Evolutionary conservation across 2,797 vertebrate species (phyloP).

Genomic region (Tolypeutes matacus): DNA sequence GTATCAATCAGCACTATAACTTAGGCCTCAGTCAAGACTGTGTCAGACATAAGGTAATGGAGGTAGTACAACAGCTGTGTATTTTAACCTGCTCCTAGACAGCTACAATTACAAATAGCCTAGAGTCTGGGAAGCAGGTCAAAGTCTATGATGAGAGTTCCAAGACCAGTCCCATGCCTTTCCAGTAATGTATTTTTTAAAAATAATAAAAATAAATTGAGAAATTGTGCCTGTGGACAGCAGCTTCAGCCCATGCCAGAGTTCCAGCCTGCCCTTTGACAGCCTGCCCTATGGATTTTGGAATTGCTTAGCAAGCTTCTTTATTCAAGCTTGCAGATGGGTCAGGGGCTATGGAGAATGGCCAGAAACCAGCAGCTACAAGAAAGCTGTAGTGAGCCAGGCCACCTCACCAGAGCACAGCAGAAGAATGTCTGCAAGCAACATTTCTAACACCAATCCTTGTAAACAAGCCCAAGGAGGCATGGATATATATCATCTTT

Average conservation of each 20-base stretch:
- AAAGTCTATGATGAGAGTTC: background rate
- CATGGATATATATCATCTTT: slow-evolving; percentile 95
- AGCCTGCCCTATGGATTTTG: no score
- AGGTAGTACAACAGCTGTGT: background rate
- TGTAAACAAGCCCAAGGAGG: slow-evolving; percentile 89
- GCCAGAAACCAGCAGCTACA: slow-evolving; percentile 97
- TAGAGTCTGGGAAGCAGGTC: background rate
- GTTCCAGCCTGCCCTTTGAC: no score
- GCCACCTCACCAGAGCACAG: slow-evolving; percentile 89
- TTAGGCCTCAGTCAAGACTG: background rate
- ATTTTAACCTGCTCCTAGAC: background rate
- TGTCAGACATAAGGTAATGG: background rate
- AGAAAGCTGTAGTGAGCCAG: slow-evolving; percentile 92
- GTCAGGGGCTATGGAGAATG: slow-evolving; percentile 98
- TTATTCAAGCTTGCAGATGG: slow-evolving; percentile 93
- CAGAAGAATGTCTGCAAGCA: slow-evolving; percentile 86
- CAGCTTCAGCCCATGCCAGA: no score
- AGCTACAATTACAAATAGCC: slow-evolving; percentile 36
- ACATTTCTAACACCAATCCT: slow-evolving; percentile 82
- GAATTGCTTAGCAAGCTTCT: no score
- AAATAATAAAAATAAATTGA: background rate
- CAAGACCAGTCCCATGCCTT: background rate
- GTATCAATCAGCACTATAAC: background rate
- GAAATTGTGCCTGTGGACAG: no score
- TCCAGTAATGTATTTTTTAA: background rate